A percentile compares a stretch with the other conserved stretches of the same genome.
These are phyloP conservation scores for Leptinotarsa undecemlineata DNA, from an alignment of 1,140 invertebrate species.

Conservation along the genomic window DNA sequence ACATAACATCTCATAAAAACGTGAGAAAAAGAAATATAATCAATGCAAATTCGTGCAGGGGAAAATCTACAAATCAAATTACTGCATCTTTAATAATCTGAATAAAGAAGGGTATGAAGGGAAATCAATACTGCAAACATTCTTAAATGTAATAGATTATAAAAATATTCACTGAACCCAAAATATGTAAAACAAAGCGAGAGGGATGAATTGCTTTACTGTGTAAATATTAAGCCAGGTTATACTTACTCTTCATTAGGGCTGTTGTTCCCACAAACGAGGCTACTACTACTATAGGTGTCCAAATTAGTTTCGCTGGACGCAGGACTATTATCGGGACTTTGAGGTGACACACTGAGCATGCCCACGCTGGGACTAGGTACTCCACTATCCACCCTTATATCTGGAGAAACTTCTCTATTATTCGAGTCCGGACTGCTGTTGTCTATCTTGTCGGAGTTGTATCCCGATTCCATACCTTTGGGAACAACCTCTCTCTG, in stretches of 20 bases:
- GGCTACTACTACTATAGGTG: constrained; percentile 55
- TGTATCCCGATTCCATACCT: constrained; percentile 70
- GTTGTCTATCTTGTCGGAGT: constrained; percentile 65
- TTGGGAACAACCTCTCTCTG: constrained; percentile 49
- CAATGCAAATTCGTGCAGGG: no score
- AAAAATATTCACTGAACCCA: no score
- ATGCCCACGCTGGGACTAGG: constrained; percentile 59
- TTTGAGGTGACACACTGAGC: constrained; percentile 54
- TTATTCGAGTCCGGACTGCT: constrained; percentile 50
- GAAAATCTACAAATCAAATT: no score
- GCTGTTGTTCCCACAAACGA: constrained; percentile 46
- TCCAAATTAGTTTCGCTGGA: constrained; percentile 62
- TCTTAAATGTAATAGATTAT: no score
- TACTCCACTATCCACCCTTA: constrained; percentile 58
- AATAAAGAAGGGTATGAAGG: no score
- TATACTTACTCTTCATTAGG: constrained; percentile 42
- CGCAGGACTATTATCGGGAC: constrained; percentile 55
- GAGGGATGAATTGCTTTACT: no score
- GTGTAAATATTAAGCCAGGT: no score
- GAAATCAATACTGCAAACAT: no score
- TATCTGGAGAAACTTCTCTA: constrained; percentile 38
- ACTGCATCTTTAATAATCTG: no score
- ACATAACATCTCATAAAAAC: no score
- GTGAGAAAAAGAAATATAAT: no score
- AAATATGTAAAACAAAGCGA: no score